These are phyloP conservation scores for Amblyopsis hoosieri DNA, from an alignment of 2,797 vertebrate species.

Conservation along the genomic window DNA sequence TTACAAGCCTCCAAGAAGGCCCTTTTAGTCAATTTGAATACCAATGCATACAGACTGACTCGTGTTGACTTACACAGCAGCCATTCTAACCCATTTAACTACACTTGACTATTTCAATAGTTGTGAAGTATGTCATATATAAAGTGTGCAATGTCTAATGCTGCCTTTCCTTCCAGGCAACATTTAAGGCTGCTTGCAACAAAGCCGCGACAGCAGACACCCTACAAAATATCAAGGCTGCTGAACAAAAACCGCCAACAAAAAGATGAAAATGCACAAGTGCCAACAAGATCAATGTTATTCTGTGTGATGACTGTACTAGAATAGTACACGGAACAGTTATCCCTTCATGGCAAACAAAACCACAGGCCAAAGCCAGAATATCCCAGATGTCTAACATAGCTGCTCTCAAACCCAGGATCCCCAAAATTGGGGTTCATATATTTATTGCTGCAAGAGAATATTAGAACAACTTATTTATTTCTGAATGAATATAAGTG, in stretches of 20 bases:
- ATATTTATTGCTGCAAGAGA: too few species aligned
- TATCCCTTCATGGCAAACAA: conserved; percentile 25
- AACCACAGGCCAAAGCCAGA: conserved; percentile 25
- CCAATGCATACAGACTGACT: conserved; percentile 74
- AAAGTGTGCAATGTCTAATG: conserved; percentile 47
- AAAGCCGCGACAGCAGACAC: conserved; percentile 43
- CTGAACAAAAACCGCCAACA: not conserved
- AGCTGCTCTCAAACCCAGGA: too few species aligned
- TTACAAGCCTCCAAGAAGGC: conserved; percentile 74
- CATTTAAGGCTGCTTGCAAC: conserved; percentile 50
- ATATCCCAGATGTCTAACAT: conserved; percentile 1
- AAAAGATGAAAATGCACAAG: conserved; percentile 1
- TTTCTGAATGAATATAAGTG: too few species aligned
- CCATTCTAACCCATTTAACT: conserved; percentile 74
- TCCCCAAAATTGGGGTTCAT: too few species aligned
- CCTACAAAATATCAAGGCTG: conserved; percentile 26
- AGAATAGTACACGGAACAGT: conserved; percentile 21
- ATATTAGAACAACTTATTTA: too few species aligned
- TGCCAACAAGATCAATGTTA: conserved; percentile 24
- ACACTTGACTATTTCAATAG: conserved; percentile 72
- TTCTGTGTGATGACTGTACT: conserved; percentile 42
- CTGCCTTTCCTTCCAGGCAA: conserved; percentile 55
- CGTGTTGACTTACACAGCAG: conserved; percentile 79
- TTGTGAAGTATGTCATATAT: conserved; percentile 69
- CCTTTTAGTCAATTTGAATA: conserved; percentile 78